These are phyloP conservation scores for Manis javanica DNA, from an alignment of 2,797 vertebrate species.

Conservation along the genomic window DNA sequence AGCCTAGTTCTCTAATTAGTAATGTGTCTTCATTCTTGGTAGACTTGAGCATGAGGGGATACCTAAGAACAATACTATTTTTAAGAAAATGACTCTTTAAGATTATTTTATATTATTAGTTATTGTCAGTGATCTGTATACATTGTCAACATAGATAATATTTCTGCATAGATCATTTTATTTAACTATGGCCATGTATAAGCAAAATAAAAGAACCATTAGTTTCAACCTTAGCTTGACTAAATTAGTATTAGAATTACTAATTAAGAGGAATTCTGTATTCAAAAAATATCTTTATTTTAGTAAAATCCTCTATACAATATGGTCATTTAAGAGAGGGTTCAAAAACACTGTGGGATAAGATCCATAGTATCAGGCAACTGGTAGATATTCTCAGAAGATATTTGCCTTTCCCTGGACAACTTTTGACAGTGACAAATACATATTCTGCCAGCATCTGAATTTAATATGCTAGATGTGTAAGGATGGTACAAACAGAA, in stretches of 20 bases:
- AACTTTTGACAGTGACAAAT: neutral
- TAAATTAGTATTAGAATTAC: neutral
- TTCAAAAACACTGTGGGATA: neutral
- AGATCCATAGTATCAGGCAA: neutral
- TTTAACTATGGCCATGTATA: neutral
- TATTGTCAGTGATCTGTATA: neutral
- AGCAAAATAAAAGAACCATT: neutral
- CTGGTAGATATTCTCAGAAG: neutral
- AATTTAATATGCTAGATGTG: neutral
- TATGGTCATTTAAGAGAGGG: neutral
- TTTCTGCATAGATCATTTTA: neutral
- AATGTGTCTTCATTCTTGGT: slow-evolving; percentile 57
- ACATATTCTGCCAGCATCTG: neutral
- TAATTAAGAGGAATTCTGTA: neutral
- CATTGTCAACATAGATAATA: neutral
- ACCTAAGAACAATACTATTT: neutral
- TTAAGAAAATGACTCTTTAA: slow-evolving; percentile 1
- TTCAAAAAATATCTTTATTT: neutral
- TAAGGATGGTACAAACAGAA: neutral
- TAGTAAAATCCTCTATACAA: neutral
- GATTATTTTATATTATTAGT: neutral
- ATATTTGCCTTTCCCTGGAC: neutral
- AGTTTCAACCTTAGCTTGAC: neutral
- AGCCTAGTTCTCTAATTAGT: slow-evolving; percentile 73
- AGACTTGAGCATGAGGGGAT: slow-evolving; percentile 63